Conservation (phyloP, 1,140 invertebrate genomes). For the Drosophila malerkotliana region DNA sequence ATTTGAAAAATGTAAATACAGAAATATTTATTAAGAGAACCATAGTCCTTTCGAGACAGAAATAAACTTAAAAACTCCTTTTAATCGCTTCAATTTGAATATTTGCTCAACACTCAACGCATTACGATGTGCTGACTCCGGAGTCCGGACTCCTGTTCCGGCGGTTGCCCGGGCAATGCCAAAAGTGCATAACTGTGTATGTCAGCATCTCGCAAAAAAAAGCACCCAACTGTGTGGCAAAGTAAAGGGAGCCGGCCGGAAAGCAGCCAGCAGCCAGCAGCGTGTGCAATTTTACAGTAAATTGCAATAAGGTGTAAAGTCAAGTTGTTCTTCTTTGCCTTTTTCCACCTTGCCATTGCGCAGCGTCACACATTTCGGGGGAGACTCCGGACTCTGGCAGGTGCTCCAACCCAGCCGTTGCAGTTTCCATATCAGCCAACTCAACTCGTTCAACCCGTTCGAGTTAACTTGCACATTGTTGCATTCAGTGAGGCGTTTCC, state of each 20-base stretch:
- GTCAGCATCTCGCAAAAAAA: slow-evolving; percentile 25
- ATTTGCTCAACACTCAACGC: slow-evolving; percentile 42
- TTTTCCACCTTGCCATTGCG: slow-evolving; percentile 11
- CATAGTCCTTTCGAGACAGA: background rate
- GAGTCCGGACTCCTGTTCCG: slow-evolving; percentile 1
- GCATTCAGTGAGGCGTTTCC: slow-evolving; percentile 69
- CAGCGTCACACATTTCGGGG: slow-evolving; percentile 22
- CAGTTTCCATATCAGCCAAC: slow-evolving; percentile 10
- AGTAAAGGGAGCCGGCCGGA: slow-evolving; percentile 32
- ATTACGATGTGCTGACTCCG: slow-evolving; percentile 42
- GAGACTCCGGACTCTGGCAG: slow-evolving; percentile 19
- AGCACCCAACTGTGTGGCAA: slow-evolving; percentile 27
- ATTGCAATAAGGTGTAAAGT: slow-evolving; percentile 79
- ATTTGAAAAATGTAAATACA: background rate
- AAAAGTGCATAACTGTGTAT: slow-evolving; percentile 56
- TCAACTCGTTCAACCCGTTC: slow-evolving; percentile 48
- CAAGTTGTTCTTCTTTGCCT: slow-evolving; percentile 51
- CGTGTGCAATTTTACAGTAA: slow-evolving; percentile 72
- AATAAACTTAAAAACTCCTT: background rate
- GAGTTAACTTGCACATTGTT: slow-evolving; percentile 76
- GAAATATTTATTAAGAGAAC: background rate
- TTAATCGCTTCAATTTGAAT: slow-evolving; percentile 32
- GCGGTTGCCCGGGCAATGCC: slow-evolving; percentile 48
- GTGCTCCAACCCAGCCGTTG: slow-evolving; percentile 13
- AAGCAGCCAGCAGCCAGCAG: slow-evolving; percentile 38